Evolutionary conservation across 2,113 vertebrate species (phyloP), one percentile per base, ranked within the genome.

Genomic region (Cryptoleucopteryx plumbea): DNA sequence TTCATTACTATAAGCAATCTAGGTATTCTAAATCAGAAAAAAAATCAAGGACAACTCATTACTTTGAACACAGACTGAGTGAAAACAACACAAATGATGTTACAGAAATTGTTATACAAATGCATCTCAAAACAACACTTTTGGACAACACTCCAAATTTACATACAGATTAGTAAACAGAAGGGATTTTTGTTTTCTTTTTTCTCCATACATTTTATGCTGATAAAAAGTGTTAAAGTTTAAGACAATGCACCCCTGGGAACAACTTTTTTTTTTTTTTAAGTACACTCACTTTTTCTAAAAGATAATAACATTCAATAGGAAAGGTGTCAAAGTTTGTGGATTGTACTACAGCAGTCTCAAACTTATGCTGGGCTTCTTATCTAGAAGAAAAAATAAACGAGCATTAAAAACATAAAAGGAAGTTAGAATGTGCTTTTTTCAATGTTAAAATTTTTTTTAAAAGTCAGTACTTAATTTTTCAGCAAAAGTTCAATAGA

Each of bases 201-300:
- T 21, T 23, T 74, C 68, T 72, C 40, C 59, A 20, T 6, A 23
- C 4, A 25, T 55, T 23, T 92, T 29, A 32, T 83, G 23, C 61
- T 67, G 21, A 55, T 21, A 63, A 55, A 66, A 59, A 68, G 9
- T 5, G 7, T 25, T 45, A 13, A 31, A 40, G 34, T 38, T 82
- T 32, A 70, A 66, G 34, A 40, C 26, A 88, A 74, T 2, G 17
- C 27, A 89, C 15, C 36, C 45, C 27, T 8, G 4, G 17, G 8
- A 79, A 45, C 5, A 16, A 10, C 9, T n/a, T 23, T 16, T 11
- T n/a, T 16, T 11, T n/a, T 38, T 82, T 48, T 52, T 71, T 4
- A 81, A 66, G 43, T 10, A 73, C 70, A 96, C 96, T 96, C 85
- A 97, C 95, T 93, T 96, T 74, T 90, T 86, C 63, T 70, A 59